A percentile compares a stretch with the other conserved stretches of the same genome.
phyloP scores from a whole-genome alignment of 2,888 invertebrate species.

The Zygogramma bicolorata region DNA sequence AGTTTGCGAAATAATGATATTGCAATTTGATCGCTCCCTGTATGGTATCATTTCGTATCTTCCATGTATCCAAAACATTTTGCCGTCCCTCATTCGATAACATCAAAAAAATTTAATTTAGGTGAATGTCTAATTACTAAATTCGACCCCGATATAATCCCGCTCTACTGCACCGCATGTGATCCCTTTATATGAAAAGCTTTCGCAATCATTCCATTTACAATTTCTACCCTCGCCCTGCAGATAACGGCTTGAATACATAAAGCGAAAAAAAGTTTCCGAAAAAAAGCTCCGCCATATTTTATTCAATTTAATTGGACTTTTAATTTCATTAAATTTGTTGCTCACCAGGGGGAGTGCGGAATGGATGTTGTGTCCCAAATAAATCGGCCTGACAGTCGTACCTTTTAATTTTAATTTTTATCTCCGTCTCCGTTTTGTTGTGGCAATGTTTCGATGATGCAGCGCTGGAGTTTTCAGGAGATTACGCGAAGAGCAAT shows the following conservation, averaged over 20 bases:
- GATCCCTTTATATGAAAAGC: background rate
- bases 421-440: background rate
- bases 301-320: conserved; percentile 28
- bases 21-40: no score
- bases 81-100: background rate
- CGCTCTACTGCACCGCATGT: background rate
- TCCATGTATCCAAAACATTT: no score
- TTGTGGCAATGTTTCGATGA: background rate
- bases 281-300: conserved; percentile 8
- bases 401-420: conserved; percentile 14
- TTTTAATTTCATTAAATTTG: conserved; percentile 31
- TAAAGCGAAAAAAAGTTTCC: conserved; percentile 4
- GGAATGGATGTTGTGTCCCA: conserved; percentile 12
- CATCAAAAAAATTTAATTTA: background rate
- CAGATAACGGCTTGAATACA: conserved; percentile 16
- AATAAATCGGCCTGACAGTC: conserved; percentile 14
- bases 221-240: background rate
- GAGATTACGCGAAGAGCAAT: background rate
- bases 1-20: no score
- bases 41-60: no score
- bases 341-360: conserved; percentile 1
- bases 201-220: conserved; percentile 11
- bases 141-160: background rate
- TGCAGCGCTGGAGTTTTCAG: background rate
- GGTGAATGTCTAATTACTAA: background rate